Evolutionary conservation across 2,113 vertebrate species (phyloP).

Genomic region (Illadopsis cleaveri): DNA sequence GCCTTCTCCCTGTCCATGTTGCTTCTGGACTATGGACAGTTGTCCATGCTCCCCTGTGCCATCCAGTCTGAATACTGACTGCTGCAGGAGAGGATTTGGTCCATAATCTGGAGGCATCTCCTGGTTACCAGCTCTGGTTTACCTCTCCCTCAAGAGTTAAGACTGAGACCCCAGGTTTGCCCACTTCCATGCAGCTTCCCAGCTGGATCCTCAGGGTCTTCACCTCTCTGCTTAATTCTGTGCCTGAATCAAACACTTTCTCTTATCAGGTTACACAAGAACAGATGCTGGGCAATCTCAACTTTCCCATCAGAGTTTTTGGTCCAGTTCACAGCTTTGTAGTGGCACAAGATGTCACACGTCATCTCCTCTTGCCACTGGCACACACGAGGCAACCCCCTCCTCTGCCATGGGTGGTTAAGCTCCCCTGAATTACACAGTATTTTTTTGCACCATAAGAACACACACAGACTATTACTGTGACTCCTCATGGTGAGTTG

Average conservation of each 20-base stretch:
- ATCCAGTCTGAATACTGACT: background rate
- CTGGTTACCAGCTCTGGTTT: background rate
- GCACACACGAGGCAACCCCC: accelerated
- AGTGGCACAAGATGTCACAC: background rate
- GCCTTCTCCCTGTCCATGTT: background rate
- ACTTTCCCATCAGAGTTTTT: background rate
- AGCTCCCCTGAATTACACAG: background rate
- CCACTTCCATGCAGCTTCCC: background rate
- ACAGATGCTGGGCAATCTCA: background rate
- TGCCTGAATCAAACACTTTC: background rate
- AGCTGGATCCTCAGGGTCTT: background rate
- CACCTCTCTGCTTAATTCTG: background rate
- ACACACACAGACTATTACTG: background rate
- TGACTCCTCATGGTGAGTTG: background rate
- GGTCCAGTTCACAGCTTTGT: background rate
- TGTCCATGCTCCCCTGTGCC: background rate
- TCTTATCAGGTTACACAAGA: background rate
- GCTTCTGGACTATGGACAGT: background rate
- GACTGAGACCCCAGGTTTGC: background rate
- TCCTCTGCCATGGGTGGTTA: background rate
- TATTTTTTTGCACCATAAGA: background rate
- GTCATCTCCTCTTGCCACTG: background rate
- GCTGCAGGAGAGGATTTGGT: background rate
- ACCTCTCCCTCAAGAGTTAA: background rate
- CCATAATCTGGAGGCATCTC: background rate